These are phyloP conservation scores for human (Homo sapiens) DNA, from an alignment of 2,113 vertebrate genomes.

Conservation along the genomic window GRCh38 chr20:41232001-41232500, in stretches of 20 bases:
- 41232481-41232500: conserved; percentile 28
- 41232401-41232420: conserved; percentile 31
- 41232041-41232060: conserved; percentile 77
- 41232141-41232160: conserved; percentile 73
- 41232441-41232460: not conserved
- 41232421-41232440: not conserved
- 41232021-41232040: conserved; percentile 75
- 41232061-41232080: conserved; percentile 75
- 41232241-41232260: conserved; percentile 62
- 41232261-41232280: conserved; percentile 47
- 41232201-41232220: conserved; percentile 72
- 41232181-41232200: conserved; percentile 71
- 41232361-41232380: not conserved
- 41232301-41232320: conserved; percentile 64
- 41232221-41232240: conserved; percentile 72
- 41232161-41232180: conserved; percentile 69
- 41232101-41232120: conserved; percentile 76
- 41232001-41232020: conserved; percentile 76
- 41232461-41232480: conserved; percentile 46
- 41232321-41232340: conserved; percentile 40
- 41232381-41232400: conserved; percentile 9
- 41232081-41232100: conserved; percentile 78
- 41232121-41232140: conserved; percentile 67
- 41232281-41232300: not conserved
- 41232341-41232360: not conserved